A percentile compares a stretch with the other conserved stretches of the same genome.
Conservation (phyloP, 2,113 vertebrate species). For the Pleuronectes platessa region DNA sequence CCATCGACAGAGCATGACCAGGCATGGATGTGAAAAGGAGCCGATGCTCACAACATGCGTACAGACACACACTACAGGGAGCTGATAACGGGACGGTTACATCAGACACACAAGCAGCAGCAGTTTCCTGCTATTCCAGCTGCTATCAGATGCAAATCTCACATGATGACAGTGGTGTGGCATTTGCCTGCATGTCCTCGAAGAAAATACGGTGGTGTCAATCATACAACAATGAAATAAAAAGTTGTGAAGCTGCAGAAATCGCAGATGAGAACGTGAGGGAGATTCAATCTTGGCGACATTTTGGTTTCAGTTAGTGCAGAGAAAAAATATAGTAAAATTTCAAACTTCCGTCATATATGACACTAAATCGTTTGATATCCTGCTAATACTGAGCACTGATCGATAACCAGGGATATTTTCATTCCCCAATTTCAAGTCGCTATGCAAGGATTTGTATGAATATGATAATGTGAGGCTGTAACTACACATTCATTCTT, state of each 20-base stretch:
- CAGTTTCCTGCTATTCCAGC: background rate
- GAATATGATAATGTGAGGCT: background rate
- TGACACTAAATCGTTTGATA: background rate
- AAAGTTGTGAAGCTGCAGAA: background rate
- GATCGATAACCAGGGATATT: background rate
- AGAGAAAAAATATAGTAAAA: background rate
- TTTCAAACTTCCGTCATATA: background rate
- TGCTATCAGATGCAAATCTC: slow-evolving; percentile 7
- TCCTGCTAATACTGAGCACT: background rate
- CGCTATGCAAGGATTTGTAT: background rate
- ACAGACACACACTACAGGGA: background rate
- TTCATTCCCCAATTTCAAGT: background rate
- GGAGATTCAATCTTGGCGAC: background rate
- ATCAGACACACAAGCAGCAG: background rate
- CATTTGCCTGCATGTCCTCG: background rate
- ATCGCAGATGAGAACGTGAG: background rate
- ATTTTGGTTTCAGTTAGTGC: background rate
- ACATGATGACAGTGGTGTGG: background rate
- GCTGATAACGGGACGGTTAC: background rate
- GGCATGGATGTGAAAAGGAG: slow-evolving; percentile 25
- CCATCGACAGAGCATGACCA: slow-evolving; percentile 53
- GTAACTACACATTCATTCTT: background rate
- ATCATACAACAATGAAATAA: background rate
- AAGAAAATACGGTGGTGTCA: slow-evolving; percentile 6
- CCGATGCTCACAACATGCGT: slow-evolving; percentile 28